Percentiles rank a stretch among this genome's conserved stretches.
These are phyloP conservation scores for Diacarnus erythraeanus DNA, from an alignment of 37 sponge, comb jelly and placozoan genomes.

Conservation along the genomic window DNA sequence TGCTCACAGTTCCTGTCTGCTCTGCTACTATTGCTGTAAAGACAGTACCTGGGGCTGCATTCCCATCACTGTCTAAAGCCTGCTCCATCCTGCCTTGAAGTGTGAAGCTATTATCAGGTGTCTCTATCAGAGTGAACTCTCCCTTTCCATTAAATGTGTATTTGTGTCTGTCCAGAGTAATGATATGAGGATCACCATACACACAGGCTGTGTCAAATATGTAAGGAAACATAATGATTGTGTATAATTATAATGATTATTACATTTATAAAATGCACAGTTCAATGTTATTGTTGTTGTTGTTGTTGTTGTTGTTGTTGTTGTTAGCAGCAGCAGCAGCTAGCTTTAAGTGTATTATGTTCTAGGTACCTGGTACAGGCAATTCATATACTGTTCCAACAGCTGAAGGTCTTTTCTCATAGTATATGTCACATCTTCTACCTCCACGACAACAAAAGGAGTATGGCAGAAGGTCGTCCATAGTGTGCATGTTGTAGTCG, in stretches of 20 bases:
- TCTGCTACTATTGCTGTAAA: slow-evolving; percentile 63
- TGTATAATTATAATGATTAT: too few relatives aligned
- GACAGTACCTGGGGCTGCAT: slow-evolving; percentile 39
- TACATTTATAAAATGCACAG: too few relatives aligned
- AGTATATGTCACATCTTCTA: background rate
- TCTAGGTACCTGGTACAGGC: slow-evolving; percentile 1
- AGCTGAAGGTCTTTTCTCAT: background rate
- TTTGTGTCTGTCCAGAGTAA: slow-evolving; percentile 63
- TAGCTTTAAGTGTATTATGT: too few relatives aligned
- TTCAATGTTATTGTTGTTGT: too few relatives aligned
- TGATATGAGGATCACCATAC: slow-evolving; percentile 73
- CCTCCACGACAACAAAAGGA: background rate
- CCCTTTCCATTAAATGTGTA: slow-evolving; percentile 81
- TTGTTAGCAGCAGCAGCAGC: too few relatives aligned
- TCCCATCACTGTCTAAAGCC: slow-evolving; percentile 12
- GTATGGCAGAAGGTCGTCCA: background rate
- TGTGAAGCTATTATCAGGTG: slow-evolving; percentile 52
- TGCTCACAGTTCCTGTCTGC: background rate
- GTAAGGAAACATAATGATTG: too few relatives aligned
- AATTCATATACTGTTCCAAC: background rate
- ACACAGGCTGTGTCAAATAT: slow-evolving; percentile 44
- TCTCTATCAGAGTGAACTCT: slow-evolving; percentile 70
- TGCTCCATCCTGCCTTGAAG: slow-evolving; percentile 72
- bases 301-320: too few relatives aligned
- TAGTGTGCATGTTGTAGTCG: background rate